phyloP scores from a whole-genome alignment of 2,888 invertebrate genomes.

The Rhamphomyia laevipes region DNA sequence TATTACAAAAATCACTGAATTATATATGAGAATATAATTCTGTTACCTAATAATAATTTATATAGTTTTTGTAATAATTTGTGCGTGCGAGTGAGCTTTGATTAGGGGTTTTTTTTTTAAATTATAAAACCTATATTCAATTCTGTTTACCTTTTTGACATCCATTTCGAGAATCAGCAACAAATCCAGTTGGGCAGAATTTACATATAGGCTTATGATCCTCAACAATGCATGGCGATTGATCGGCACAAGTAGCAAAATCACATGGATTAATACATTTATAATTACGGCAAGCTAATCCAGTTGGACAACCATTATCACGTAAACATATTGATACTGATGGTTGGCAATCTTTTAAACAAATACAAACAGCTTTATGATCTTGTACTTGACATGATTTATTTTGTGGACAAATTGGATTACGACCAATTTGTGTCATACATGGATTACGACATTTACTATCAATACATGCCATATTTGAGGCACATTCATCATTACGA shows the following conservation, averaged over 20 bases:
- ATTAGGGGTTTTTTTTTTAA: background rate
- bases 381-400: conserved; percentile 81
- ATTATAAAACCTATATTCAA: no score
- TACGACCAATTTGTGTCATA: conserved; percentile 43
- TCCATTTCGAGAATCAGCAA: conserved; percentile 84
- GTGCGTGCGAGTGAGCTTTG: conserved; percentile 18
- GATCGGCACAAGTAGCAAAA: conserved; percentile 70
- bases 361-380: conserved; percentile 77
- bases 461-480: conserved; percentile 72
- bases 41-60: no score
- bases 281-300: conserved; percentile 77
- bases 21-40: no score
- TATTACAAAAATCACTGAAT: no score
- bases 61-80: no score
- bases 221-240: conserved; percentile 85
- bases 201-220: conserved; percentile 92
- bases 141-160: conserved; percentile 82
- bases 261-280: conserved; percentile 85
- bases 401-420: conserved; percentile 62
- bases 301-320: conserved; percentile 76
- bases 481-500: conserved; percentile 70
- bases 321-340: conserved; percentile 77
- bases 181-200: conserved; percentile 89
- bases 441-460: conserved; percentile 82
- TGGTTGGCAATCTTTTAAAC: conserved; percentile 76